A percentile compares a stretch with the other conserved stretches of the same genome.
phyloP scores from a whole-genome alignment of 2,797 vertebrate species.

The Cottoperca gobio region DNA sequence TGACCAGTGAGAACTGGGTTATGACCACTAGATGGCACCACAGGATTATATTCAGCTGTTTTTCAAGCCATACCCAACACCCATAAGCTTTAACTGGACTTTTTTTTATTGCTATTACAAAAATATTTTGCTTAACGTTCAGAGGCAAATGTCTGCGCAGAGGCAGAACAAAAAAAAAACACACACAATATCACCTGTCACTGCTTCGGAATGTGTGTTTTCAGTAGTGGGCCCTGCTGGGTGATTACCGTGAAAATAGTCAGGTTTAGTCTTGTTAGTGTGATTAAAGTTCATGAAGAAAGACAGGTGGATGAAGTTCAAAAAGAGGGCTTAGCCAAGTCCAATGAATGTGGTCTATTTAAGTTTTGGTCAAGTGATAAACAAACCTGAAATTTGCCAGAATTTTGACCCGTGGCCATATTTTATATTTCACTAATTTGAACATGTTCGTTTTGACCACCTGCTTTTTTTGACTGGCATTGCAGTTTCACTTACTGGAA shows the following conservation, averaged over 20 bases:
- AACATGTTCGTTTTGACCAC: conserved; percentile 7
- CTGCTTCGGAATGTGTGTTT: background rate
- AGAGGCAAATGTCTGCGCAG: background rate
- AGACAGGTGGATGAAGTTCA: background rate
- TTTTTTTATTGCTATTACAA: background rate
- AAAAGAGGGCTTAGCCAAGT: background rate
- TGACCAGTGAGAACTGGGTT: background rate
- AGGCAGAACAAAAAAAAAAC: background rate
- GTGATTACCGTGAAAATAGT: background rate
- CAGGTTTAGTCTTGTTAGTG: background rate
- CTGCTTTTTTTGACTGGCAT: conserved; percentile 36
- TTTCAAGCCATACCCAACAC: background rate
- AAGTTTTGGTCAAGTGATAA: background rate
- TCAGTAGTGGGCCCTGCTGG: background rate
- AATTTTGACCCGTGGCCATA: background rate
- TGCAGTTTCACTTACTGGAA: conserved; percentile 24
- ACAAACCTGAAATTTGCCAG: background rate
- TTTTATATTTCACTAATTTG: conserved; percentile 9
- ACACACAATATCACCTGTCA: background rate
- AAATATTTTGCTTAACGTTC: background rate
- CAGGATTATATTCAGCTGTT: conserved; percentile 61
- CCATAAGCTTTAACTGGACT: background rate
- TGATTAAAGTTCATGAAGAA: conserved; percentile 26
- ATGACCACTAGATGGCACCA: conserved; percentile 76
- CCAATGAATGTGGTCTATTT: background rate